Percentiles rank a stretch among this genome's conserved stretches.
Evolutionary conservation across 1,140 invertebrate species (phyloP).

Genomic region (Drosophila aff.): DNA sequence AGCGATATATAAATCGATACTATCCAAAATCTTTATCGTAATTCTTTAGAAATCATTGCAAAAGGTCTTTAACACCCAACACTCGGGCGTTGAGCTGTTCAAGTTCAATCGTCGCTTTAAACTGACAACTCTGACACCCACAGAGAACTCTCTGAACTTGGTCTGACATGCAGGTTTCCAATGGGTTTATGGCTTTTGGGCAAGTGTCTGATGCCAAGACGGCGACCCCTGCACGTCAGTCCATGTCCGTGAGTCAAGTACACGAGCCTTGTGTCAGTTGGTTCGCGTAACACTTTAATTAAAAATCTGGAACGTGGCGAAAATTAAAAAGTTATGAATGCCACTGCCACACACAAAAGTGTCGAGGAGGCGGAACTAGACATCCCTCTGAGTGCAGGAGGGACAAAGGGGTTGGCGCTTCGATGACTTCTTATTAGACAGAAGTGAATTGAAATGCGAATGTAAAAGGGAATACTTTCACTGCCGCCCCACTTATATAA

Average conservation of each 20-base stretch:
- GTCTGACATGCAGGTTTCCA: constrained; percentile 45
- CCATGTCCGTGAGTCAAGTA: constrained; percentile 32
- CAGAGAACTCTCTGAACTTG: constrained; percentile 41
- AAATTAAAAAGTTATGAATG: constrained; percentile 64
- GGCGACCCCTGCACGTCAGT: constrained; percentile 50
- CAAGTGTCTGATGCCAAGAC: constrained; percentile 48
- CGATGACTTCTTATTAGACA: constrained; percentile 55
- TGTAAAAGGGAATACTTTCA: constrained; percentile 34
- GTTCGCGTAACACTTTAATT: constrained; percentile 69
- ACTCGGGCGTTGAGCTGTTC: constrained; percentile 23
- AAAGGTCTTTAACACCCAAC: constrained; percentile 19
- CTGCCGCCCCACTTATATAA: constrained; percentile 70
- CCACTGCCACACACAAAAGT: constrained; percentile 40
- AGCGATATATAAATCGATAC: not conserved
- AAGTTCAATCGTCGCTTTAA: constrained; percentile 36
- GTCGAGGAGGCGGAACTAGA: constrained; percentile 61
- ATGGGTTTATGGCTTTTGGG: constrained; percentile 29
- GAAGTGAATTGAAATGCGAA: constrained; percentile 26
- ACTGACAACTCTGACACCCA: constrained; percentile 35
- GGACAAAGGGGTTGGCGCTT: not conserved
- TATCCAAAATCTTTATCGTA: not conserved
- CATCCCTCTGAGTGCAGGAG: constrained; percentile 24
- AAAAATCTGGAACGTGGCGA: constrained; percentile 57
- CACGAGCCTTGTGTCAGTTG: constrained; percentile 41
- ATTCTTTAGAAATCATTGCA: not conserved